A percentile compares a stretch with the other conserved stretches of the same genome.
Evolutionary conservation across 2,888 invertebrate genomes (phyloP).

Genomic region (Nomada lathburiana): DNA sequence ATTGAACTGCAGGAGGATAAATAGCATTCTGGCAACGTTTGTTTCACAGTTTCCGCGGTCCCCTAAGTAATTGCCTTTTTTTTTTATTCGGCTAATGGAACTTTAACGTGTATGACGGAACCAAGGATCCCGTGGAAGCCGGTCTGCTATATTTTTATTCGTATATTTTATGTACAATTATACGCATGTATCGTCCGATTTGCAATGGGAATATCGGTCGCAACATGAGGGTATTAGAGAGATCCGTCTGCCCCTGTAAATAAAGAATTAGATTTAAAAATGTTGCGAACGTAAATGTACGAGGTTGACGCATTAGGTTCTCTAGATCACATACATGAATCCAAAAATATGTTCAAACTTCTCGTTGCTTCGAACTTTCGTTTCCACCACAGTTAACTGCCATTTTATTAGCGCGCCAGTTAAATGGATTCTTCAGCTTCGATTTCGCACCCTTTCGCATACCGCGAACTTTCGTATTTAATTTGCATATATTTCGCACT

Average conservation of each 20-base stretch:
- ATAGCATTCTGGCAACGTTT: slow-evolving; percentile 1
- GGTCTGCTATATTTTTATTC: not conserved
- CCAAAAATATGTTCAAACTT: no score
- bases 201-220: no score
- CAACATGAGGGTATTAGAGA: no score
- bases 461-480: slow-evolving; percentile 25
- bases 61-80: not conserved
- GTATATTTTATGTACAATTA: no score
- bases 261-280: no score
- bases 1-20: slow-evolving; percentile 9
- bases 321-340: no score
- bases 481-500: slow-evolving; percentile 35
- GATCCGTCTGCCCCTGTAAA: no score
- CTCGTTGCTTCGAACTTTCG: no score
- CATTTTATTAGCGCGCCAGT: slow-evolving; percentile 4
- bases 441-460: slow-evolving; percentile 15
- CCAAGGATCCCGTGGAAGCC: not conserved
- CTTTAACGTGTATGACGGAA: not conserved
- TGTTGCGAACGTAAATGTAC: no score
- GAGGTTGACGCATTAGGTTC: no score
- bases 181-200: no score
- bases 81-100: slow-evolving; percentile 1
- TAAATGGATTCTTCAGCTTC: slow-evolving; percentile 17
- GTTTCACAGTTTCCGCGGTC: not conserved
- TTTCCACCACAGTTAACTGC: not conserved